Base-by-base conservation (phyloP, 53 echinoderm and acorn worm species). In the Luidia sarsii region DNA sequence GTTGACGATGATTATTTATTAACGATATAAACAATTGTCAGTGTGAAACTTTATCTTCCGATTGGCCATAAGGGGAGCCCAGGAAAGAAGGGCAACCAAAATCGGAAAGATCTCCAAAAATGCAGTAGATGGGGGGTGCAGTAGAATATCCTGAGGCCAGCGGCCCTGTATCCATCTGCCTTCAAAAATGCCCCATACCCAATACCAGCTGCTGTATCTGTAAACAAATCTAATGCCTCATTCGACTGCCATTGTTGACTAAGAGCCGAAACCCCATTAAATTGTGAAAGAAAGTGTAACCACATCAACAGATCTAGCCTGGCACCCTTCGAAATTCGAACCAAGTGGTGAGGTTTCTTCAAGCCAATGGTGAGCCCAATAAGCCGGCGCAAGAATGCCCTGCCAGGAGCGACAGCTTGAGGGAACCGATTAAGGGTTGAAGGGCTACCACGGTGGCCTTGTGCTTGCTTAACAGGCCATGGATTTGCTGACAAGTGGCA, bases 161-260 rank as follows among this genome's bases (percentile, higher is more conserved):
- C 52, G 36, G 1, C 48, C 70, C 24, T 70, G 82, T 28, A 80
- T 37, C 87, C 87, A 81, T n/a, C 59, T 70, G 2, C 81, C 65
- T 38, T 65, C 3, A 49, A 87, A 71, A 71, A 80, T 33, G 57
- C 81, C 27, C 70, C 87, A 52, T 62, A 87, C 21, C 87, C 87
- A 70, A 87, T 71, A 22, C 50, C 62, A 16, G 70, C 81, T 3
- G 79, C 70, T 34, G 87, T 70, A 69, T 86, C 80, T 2, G 87
- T 68, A 29, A 68, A 86, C 27, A 86, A 57, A 2, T 80, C 38
- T 3, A 87, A 27, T 1, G 29, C 51, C 1, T 33, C 29, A 35
- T 64, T 50, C 13, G 50, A 34, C 25, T 48, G 25, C 87, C 87
- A 80, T 0, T 11, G 29, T 25, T 30, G 34, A 9, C 70, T 70